Evolutionary conservation across 2,888 invertebrate genomes (phyloP), one percentile per base, ranked within the genome.

Genomic region (Pachliopta kotzebuea): DNA sequence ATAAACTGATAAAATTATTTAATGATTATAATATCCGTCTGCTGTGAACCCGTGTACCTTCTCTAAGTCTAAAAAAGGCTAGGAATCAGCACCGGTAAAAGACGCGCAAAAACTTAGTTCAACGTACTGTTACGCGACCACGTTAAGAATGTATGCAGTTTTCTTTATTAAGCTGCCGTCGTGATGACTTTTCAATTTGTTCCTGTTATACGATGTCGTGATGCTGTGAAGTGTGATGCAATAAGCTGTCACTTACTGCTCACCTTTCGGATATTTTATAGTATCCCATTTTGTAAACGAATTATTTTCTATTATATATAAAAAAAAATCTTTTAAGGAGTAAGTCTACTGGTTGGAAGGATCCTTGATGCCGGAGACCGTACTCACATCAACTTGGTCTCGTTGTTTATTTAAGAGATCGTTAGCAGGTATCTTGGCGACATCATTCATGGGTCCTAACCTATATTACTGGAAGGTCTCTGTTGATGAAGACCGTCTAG

Each of bases 31-130:
- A 45, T 2, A 45, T 45, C n/a, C 11, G 45, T 45, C 45, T 45
- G 18, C n/a, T 18, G 37, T 8, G n/a, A 45, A n/a, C 11, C 21
- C 50, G 6, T n/a, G 21, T 23, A n/a, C 50, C 50, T 52, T 52
- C 50, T 8, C 14, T 14, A 4, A 52, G 21, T 21, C 20, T 14
- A 3, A 75, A 78, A 77, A 83, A 83, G 80, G 77, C 63, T 56
- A 68, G 66, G 65, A 72, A 71, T 67, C 71, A 63, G 72, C 75
- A 84, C 82, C 83, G 84, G 84, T 80, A 79, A 75, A 72, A 70
- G 72, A 69, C 69, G 70, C 75, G 81, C 80, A 86, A 87, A 86
- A 86, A 82, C 70, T 69, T 71, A 63, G 87, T 86, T 87, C 87
- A 86, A 85, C 77, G 83, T 83, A 86, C 87, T 81, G 67, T 72